These are phyloP conservation scores for Nicator chloris DNA, from an alignment of 2,113 vertebrate genomes.

Conservation along the genomic window DNA sequence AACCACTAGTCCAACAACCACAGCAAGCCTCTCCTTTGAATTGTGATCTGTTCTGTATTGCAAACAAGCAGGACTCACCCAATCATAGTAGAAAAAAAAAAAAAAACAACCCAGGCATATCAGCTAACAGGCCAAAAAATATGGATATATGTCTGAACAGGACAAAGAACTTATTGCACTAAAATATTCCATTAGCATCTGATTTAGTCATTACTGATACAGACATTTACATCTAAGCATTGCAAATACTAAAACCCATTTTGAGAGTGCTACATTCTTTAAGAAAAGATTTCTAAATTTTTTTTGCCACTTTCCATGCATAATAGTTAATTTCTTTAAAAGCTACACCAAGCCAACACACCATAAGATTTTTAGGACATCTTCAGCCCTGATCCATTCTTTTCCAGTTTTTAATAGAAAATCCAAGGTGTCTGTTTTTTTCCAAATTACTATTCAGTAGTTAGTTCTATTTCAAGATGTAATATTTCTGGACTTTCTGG, in stretches of 20 bases:
- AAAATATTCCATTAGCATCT: not conserved
- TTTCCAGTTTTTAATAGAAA: not conserved
- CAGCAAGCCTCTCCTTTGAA: not conserved
- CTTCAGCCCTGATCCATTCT: not conserved
- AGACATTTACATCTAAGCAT: not conserved
- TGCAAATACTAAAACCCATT: not conserved
- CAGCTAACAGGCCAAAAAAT: not conserved
- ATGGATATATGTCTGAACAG: not conserved
- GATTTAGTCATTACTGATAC: not conserved
- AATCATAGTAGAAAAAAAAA: not conserved
- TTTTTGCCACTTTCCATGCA: not conserved
- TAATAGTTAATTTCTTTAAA: not conserved
- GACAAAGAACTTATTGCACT: not conserved
- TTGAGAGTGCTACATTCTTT: not conserved
- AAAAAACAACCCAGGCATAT: not conserved
- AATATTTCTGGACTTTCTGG: not conserved
- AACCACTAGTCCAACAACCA: not conserved
- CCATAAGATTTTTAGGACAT: not conserved
- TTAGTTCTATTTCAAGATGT: not conserved
- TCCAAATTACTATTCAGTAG: not conserved
- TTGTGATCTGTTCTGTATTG: not conserved
- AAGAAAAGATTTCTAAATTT: not conserved
- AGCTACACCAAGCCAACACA: not conserved
- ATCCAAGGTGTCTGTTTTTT: fast-evolving
- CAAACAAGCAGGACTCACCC: not conserved